Evolutionary conservation across 2,113 vertebrate genomes (phyloP), one percentile per base, ranked within the genome.

Genomic region (Acrocephalus arundinaceus): DNA sequence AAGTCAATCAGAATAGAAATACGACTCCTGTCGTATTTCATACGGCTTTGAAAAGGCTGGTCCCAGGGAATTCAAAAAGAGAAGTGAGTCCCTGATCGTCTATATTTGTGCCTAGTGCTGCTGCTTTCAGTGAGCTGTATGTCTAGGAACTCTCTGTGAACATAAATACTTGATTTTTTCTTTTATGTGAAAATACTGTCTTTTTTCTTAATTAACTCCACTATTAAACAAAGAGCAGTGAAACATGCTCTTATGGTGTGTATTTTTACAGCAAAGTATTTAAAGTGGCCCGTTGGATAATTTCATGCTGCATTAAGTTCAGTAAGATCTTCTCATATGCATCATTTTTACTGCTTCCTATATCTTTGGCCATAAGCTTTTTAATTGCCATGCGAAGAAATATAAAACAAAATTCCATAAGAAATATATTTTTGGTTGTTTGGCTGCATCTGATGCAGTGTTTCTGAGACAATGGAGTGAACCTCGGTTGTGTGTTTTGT

Each of bases 281-380:
- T 97, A 96, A 97, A 94, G 76, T 4, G 6, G 61, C 88, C 93
- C 3, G 9, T 93, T 95, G 95, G 89, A 96, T 97, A 97, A 96
- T 97, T 97, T 97, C 96, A 97, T 87, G 96, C 86, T 85, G 90
- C 93, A 87, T 97, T 97, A 97, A 95, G 55, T 97, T 96, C 78
- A 55, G 84, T 65, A 80, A 90, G 93, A 94, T 96, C 91, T 95
- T 91, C 72, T 52, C 9, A 1, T 67, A 93, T 97, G 93, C 89
- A 96, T 96, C 91, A 96, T 96, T 97, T 97, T 97, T 97, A 97
- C 66, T 95, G 93, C 94, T 97, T 97, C 74, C 79, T 96, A 41
- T 96, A 93, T 97, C 94, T 95, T 89, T 15, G 51, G 66, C 86
- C 82, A 85, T 96, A 94, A 96, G 84, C 87, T 93, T 95, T 97